These are phyloP conservation scores for Ennomos erosarius DNA, from an alignment of 2,888 invertebrate species.

Conservation along the genomic window DNA sequence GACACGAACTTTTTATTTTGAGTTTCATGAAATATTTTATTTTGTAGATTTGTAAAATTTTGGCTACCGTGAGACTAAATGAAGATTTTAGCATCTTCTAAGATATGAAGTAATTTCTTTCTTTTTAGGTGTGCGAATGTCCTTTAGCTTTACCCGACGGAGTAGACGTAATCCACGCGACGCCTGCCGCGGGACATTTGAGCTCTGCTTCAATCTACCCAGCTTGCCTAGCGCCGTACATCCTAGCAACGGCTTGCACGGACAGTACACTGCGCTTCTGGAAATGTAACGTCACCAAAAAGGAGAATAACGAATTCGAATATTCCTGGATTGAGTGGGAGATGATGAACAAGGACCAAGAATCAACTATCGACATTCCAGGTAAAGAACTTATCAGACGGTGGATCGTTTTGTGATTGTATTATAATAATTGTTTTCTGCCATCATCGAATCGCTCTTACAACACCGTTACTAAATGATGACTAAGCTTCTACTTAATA, in stretches of 20 bases:
- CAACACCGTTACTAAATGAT: conserved; percentile 1
- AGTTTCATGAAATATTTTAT: too few species aligned
- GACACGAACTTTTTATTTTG: too few species aligned
- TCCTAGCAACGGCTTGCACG: conserved; percentile 97
- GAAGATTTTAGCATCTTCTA: too few species aligned
- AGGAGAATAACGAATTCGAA: conserved; percentile 73
- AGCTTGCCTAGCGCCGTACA: conserved; percentile 99
- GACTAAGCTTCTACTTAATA: not conserved
- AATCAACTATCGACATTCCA: conserved; percentile 89
- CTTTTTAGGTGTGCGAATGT: conserved; percentile 91
- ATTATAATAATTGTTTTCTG: not conserved
- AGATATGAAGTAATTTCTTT: not conserved
- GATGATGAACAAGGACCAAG: conserved; percentile 91
- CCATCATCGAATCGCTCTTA: not conserved
- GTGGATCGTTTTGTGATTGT: not conserved
- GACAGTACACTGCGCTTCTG: conserved; percentile 96
- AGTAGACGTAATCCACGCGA: conserved; percentile 96
- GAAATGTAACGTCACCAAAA: conserved; percentile 90
- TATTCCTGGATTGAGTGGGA: conserved; percentile 96
- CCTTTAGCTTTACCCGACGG: conserved; percentile 94
- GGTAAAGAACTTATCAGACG: conserved; percentile 71
- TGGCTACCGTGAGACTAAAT: too few species aligned
- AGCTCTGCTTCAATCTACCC: conserved; percentile 99
- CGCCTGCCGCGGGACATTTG: conserved; percentile 98
- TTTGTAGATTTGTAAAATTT: too few species aligned